Evolutionary conservation across 2,888 invertebrate genomes (phyloP), one percentile per base, ranked within the genome.

Genomic region (Brenthis ino): DNA sequence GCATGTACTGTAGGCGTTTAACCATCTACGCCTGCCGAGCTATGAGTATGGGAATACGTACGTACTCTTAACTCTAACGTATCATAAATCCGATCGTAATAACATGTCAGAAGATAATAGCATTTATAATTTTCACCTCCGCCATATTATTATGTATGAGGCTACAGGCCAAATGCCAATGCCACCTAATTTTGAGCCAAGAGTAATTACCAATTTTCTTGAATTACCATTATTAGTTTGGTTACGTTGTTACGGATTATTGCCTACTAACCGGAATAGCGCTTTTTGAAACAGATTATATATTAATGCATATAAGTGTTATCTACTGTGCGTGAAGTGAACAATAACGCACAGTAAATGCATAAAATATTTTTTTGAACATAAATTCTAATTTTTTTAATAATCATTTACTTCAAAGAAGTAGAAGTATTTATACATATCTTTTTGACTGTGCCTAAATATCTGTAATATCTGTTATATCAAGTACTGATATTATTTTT

Each of bases 181-280:
- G 88, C 77, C 85, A 80, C 79, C 78, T 77, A 75, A 79, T 84
- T 84, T 80, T 79, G 79, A 79, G 79, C 77, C 72, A 73, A 69
- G 70, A 24, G 75, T 82, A 81, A 84, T 84, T 82, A 82, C 81
- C 84, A 85, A 85, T 87, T 86, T 82, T 80, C 78, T 82, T 79
- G 80, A 82, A 68, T 48, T 57, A 63, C 72, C 53, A 66, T 69
- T 63, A 73, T 71, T 69, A 57, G 47, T 56, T 28, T 57, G 69
- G 33, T 68, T 65, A 43, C 50, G 48, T 65, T 54, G 66, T 72
- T 66, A 68, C 55, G 55, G 47, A 57, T 69, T 69, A 68, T 58
- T 64, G 57, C 51, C 14, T 72, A 69, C 67, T 69, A 69, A 56
- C 53, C 50, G 28, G 57, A 53, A 61, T 47, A 63, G 11, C 16